Base-by-base conservation (phyloP, 35 echinoderm and acorn worm species). In the Stichopus chloronotus region DNA sequence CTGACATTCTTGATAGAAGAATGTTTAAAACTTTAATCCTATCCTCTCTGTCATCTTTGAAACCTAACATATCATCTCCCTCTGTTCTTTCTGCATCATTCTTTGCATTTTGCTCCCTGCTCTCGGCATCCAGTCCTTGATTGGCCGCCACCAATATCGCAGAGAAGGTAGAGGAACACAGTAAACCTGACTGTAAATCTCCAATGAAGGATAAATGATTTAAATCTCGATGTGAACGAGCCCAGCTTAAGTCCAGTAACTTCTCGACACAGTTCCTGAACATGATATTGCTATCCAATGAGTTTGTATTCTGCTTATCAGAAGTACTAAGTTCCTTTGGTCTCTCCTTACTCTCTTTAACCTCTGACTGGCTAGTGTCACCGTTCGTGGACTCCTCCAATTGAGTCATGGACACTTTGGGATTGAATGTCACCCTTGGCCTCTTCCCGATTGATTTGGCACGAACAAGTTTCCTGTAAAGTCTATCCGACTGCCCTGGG, bases 391-490 rank as follows among this genome's bases (percentile, higher is more conserved):
- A 20, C 55, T 89, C 87, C 17, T 89, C 87, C 17, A 63, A 52
- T 19, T 12, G 59, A 9, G 20, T 63, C 12, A 71, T 21, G 5
- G 87, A 89, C 8, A 91, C 90, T 5, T 17, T 78, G 1, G 69
- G 69, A 21, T 52, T 79, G 55, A 91, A 91, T 4, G 71, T 58
- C 54, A 91, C 90, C 23, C 90, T 77, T 16, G 43, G 23, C 10
- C 58, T 55, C 19, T 58, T 79, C 23, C 90, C 90, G 4, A 72
- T 9, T 0, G 90, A 91, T 57, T 78, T 77, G 5, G 54, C 79
- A 11, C 90, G 54, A 6, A 79, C 54, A 24, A 89, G 59, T 58
- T 79, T 91, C 56, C 53, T 79, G 21, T 78, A 91, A 58, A 91
- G 53, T 25, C 19, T n/a, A 24, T 79, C 71, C 53, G 90, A 91